Conservation (phyloP, 2,113 vertebrate species). For the Aplodontia rufa region DNA sequence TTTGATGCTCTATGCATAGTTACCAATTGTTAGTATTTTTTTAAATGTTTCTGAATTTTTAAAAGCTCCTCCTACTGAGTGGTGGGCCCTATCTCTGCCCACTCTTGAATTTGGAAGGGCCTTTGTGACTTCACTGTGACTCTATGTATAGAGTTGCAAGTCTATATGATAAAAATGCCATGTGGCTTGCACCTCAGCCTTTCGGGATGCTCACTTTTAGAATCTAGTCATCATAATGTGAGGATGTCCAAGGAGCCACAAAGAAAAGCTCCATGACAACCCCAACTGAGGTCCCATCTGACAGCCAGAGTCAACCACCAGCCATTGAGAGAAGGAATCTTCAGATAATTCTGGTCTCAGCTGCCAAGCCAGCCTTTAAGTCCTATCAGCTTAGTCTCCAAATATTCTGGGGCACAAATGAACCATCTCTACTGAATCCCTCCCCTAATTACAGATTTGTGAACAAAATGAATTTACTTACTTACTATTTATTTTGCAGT, state of each 20-base stretch:
- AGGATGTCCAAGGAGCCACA: neutral
- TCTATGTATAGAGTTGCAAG: neutral
- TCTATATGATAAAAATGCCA: neutral
- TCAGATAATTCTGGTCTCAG: neutral
- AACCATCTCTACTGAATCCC: neutral
- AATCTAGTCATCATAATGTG: neutral
- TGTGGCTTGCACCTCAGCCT: neutral
- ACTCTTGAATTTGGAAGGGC: neutral
- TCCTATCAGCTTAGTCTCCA: neutral
- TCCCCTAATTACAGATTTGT: neutral
- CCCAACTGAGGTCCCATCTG: too few species aligned
- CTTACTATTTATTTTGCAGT: too few species aligned
- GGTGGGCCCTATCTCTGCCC: neutral
- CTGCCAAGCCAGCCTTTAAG: neutral
- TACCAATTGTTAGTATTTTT: neutral
- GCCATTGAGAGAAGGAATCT: neutral
- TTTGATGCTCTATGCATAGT: neutral
- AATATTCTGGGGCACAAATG: neutral
- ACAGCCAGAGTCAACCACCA: neutral
- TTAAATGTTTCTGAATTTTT: neutral
- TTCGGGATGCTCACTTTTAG: too few species aligned
- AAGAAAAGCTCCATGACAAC: neutral
- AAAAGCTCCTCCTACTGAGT: neutral
- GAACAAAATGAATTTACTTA: neutral
- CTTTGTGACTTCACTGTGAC: neutral